Conservation (phyloP, 2,888 invertebrate genomes). For the Drosophila dives region DNA sequence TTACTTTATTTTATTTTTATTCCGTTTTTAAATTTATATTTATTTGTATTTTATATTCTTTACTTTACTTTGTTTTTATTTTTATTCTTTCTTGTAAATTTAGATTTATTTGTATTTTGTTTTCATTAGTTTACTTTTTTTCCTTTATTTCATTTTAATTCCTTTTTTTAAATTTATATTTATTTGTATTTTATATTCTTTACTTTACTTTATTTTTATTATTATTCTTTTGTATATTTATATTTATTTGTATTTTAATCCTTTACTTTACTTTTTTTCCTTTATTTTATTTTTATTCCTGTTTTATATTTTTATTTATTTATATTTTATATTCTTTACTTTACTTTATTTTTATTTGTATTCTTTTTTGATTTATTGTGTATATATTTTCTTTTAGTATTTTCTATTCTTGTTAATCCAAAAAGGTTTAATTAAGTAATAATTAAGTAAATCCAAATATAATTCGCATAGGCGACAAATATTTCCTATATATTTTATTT, state of each 20-base stretch:
- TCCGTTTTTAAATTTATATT: not conserved
- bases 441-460: not conserved
- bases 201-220: not conserved
- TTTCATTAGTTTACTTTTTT: not conserved
- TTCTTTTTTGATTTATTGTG: not conserved
- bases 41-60: not conserved
- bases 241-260: not conserved
- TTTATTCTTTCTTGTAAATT: not conserved
- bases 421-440: too few species aligned
- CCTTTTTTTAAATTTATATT: not conserved
- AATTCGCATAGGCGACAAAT: not conserved
- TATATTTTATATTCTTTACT: not conserved
- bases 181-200: too few species aligned
- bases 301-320: not conserved
- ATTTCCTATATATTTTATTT: not conserved
- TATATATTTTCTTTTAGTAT: not conserved
- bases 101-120: not conserved
- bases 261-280: too few species aligned
- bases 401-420: too few species aligned
- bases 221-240: not conserved
- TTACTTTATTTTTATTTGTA: not conserved
- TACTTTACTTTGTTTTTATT: not conserved
- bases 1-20: not conserved
- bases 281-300: not conserved
- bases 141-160: too few species aligned